A percentile compares a stretch with the other conserved stretches of the same genome.
Conservation (phyloP, 2,888 invertebrate genomes). For the Cybosia mesomella region DNA sequence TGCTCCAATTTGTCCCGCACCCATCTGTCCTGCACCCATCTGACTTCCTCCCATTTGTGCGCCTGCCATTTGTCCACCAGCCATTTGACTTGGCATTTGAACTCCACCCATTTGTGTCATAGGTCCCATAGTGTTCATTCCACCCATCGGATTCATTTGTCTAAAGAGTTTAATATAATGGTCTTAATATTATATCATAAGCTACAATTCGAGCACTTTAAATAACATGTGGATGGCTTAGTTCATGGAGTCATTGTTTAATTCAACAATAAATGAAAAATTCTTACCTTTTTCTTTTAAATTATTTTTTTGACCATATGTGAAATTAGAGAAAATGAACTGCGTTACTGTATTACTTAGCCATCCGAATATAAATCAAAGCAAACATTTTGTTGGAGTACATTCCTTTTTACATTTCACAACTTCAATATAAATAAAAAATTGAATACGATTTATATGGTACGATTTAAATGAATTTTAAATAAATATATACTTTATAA, state of each 20-base stretch:
- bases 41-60: conserved; percentile 75
- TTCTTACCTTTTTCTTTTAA: too few species aligned
- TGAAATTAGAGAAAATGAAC: too few species aligned
- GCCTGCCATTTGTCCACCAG: conserved; percentile 74
- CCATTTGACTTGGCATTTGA: conserved; percentile 75
- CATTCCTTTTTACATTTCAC: too few species aligned
- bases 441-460: not conserved
- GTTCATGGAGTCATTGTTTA: too few species aligned
- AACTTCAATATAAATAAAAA: not conserved
- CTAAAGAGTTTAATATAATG: conserved; percentile 48
- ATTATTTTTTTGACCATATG: too few species aligned
- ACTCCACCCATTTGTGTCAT: conserved; percentile 79
- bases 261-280: too few species aligned
- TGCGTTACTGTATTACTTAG: too few species aligned
- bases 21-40: conserved; percentile 76
- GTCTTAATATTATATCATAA: not conserved
- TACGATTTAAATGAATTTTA: not conserved
- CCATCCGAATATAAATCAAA: too few species aligned
- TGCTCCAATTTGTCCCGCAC: conserved; percentile 75
- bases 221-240: too few species aligned
- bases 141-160: conserved; percentile 83
- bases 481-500: not conserved
- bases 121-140: conserved; percentile 80
- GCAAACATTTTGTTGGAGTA: too few species aligned
- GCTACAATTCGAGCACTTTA: not conserved